These are phyloP conservation scores for Forbesichthys papilliferus DNA, from an alignment of 2,113 vertebrate genomes.

Conservation along the genomic window DNA sequence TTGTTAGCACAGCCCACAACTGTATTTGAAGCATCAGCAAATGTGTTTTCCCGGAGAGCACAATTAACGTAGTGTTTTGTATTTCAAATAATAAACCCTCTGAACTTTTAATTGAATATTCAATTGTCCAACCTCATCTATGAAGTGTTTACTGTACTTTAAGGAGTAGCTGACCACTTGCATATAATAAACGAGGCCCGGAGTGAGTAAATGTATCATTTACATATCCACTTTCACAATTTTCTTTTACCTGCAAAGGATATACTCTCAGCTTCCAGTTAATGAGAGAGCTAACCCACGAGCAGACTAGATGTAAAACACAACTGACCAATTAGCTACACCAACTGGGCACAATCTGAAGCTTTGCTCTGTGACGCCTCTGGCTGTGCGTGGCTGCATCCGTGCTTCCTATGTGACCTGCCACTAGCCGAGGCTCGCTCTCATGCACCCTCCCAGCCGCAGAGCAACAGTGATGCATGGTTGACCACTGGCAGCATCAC, in stretches of 20 bases:
- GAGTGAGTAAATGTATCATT: constrained; percentile 25
- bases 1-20: constrained; percentile 24
- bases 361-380: constrained; percentile 39
- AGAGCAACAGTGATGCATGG: constrained; percentile 59
- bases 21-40: constrained; percentile 23
- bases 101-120: not conserved
- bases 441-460: constrained; percentile 42
- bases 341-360: constrained; percentile 29
- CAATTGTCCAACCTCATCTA: not conserved
- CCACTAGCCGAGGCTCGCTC: constrained; percentile 47
- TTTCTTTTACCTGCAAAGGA: constrained; percentile 10
- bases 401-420: constrained; percentile 46
- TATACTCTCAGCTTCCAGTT: constrained; percentile 5
- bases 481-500: constrained; percentile 54
- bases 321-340: constrained; percentile 47
- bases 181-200: constrained; percentile 32
- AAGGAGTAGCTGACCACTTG: not conserved
- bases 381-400: constrained; percentile 33
- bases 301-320: constrained; percentile 20
- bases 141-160: constrained; percentile 3
- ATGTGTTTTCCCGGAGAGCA: constrained; percentile 23
- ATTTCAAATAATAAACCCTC: not conserved
- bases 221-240: constrained; percentile 25
- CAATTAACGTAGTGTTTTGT: constrained; percentile 13
- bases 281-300: constrained; percentile 42